Evolutionary conservation across 2,113 vertebrate species (phyloP).

Genomic region (Limanda limanda): DNA sequence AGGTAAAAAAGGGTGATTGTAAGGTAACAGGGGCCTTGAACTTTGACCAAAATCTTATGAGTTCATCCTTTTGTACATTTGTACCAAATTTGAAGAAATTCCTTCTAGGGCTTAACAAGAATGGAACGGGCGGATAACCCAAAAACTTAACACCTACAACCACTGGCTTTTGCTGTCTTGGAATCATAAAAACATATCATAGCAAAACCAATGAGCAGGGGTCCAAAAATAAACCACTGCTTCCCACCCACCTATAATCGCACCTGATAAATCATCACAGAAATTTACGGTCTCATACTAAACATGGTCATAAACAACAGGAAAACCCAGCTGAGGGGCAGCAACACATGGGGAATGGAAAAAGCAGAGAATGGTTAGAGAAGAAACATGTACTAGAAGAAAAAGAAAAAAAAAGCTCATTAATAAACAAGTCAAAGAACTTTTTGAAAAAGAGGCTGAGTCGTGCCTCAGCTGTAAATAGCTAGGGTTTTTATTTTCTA

Average conservation of each 20-base stretch:
- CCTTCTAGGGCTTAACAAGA: no score
- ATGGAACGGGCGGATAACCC: no score
- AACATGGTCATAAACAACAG: conserved; percentile 43
- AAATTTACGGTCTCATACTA: conserved; percentile 42
- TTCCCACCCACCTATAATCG: conserved; percentile 25
- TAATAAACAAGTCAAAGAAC: conserved; percentile 63
- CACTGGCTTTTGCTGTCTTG: not conserved
- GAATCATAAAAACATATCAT: not conserved
- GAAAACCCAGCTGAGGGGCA: conserved; percentile 12
- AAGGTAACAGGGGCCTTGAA: no score
- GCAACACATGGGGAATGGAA: conserved; percentile 52
- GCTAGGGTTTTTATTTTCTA: conserved; percentile 49
- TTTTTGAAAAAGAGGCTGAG: conserved; percentile 24
- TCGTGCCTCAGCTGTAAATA: conserved; percentile 55
- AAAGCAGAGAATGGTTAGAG: conserved; percentile 13
- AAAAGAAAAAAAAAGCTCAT: conserved; percentile 36
- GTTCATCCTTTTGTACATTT: no score
- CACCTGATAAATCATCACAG: conserved; percentile 49
- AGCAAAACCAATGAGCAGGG: not conserved
- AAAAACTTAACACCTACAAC: no score
- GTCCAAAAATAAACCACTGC: conserved; percentile 7
- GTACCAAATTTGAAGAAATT: no score
- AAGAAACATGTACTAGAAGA: not conserved
- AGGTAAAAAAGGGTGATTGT: no score
- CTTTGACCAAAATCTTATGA: no score